Conservation (phyloP, 1,140 invertebrate species). For the Drosophila cardini region DNA sequence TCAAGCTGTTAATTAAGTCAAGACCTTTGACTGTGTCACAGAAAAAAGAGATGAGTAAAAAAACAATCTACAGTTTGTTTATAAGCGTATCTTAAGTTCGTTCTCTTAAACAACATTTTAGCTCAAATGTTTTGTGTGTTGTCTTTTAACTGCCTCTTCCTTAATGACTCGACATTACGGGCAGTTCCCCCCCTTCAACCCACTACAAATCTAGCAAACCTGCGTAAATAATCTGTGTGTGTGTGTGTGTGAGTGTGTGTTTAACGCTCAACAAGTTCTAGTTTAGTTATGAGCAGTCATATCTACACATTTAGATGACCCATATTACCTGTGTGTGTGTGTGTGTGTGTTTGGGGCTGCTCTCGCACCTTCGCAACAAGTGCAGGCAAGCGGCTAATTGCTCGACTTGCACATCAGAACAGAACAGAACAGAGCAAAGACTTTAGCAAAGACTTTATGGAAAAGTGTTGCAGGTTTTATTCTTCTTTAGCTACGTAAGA, state of each 20-base stretch:
- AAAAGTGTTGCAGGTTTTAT: slow-evolving; percentile 29
- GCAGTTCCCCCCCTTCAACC: not conserved
- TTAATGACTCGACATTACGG: slow-evolving; percentile 69
- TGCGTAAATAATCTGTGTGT: slow-evolving; percentile 20
- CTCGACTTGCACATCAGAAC: slow-evolving; percentile 50
- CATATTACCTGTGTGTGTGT: slow-evolving; percentile 55
- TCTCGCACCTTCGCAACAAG: slow-evolving; percentile 39
- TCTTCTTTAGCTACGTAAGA: slow-evolving; percentile 7
- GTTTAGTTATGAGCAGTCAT: slow-evolving; percentile 55
- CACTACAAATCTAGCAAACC: slow-evolving; percentile 18
- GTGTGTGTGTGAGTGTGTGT: not conserved
- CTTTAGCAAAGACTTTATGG: slow-evolving; percentile 15
- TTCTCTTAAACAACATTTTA: slow-evolving; percentile 29
- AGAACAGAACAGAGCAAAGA: slow-evolving; percentile 16
- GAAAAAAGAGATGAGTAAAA: not conserved
- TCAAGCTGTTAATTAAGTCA: slow-evolving; percentile 6
- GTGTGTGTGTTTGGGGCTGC: slow-evolving; percentile 30
- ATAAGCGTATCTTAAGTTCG: slow-evolving; percentile 51
- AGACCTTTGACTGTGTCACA: not conserved
- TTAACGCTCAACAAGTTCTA: slow-evolving; percentile 51
- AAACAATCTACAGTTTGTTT: slow-evolving; percentile 17
- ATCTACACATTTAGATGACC: slow-evolving; percentile 43
- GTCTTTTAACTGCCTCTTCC: slow-evolving; percentile 35
- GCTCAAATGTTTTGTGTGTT: slow-evolving; percentile 31
- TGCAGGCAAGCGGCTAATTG: slow-evolving; percentile 66